Percentiles rank a stretch among this genome's conserved stretches.
Conservation (phyloP, 2,797 vertebrate genomes). For the Ciconia nigra region DNA sequence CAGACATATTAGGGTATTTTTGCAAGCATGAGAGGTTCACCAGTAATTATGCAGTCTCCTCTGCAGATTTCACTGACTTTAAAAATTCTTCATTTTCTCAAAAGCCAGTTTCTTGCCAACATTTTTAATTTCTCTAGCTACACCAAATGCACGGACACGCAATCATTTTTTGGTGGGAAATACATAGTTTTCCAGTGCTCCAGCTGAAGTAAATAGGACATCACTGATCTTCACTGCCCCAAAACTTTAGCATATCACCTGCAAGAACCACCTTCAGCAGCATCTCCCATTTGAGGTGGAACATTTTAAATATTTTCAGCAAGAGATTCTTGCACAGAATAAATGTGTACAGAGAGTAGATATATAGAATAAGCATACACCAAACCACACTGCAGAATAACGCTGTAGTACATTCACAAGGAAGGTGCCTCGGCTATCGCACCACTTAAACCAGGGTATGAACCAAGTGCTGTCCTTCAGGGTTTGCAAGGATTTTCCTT, state of each 20-base stretch:
- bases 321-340: background rate
- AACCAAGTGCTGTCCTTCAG: background rate
- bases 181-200: accelerated
- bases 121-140: background rate
- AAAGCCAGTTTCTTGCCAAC: background rate
- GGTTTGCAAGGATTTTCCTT: background rate
- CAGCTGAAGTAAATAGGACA: background rate
- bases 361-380: background rate
- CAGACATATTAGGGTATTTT: conserved; percentile 7
- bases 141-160: background rate
- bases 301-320: background rate
- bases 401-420: background rate
- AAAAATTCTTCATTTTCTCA: background rate
- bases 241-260: background rate
- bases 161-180: background rate
- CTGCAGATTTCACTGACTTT: background rate
- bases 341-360: accelerated
- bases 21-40: background rate
- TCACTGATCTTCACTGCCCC: background rate
- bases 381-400: background rate
- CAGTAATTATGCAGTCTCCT: background rate
- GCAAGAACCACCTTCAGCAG: background rate
- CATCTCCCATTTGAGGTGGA: background rate
- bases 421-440: background rate
- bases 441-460: background rate